Evolutionary conservation across 2,797 vertebrate species (phyloP).

Genomic region (Clarias platycephalus): DNA sequence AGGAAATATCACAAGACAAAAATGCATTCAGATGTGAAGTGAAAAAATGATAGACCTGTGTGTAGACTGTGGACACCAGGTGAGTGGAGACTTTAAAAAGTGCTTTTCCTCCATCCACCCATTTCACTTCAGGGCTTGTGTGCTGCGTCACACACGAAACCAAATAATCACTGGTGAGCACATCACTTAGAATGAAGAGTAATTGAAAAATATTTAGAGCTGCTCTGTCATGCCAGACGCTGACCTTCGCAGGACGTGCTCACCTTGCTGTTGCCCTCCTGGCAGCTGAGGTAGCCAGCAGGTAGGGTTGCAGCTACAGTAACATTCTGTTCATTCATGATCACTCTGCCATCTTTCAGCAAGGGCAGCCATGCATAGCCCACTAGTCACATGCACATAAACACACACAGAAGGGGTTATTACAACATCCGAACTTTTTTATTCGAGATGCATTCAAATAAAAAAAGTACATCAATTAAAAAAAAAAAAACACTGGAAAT

Average conservation of each 20-base stretch:
- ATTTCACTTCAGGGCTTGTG: slow-evolving; percentile 89
- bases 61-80: slow-evolving; percentile 93
- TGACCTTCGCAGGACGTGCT: neutral
- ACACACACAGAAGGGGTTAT: neutral
- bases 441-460: neutral
- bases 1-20: neutral
- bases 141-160: slow-evolving; percentile 72
- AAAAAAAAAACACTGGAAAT: neutral
- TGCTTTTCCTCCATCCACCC: slow-evolving; percentile 93
- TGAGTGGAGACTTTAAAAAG: slow-evolving; percentile 91
- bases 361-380: slow-evolving; percentile 93
- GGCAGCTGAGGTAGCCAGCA: slow-evolving; percentile 84
- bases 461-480: neutral
- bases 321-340: slow-evolving; percentile 86
- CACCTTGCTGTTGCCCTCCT: slow-evolving; percentile 87
- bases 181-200: neutral
- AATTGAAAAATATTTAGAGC: neutral
- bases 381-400: slow-evolving; percentile 69
- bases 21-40: neutral
- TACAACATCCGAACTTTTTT: neutral
- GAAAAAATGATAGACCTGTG: slow-evolving; percentile 77
- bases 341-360: slow-evolving; percentile 89
- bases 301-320: slow-evolving; percentile 86
- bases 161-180: neutral
- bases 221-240: neutral